These are phyloP conservation scores for Stictonetta naevosa DNA, from an alignment of 2,113 vertebrate genomes.

Conservation along the genomic window DNA sequence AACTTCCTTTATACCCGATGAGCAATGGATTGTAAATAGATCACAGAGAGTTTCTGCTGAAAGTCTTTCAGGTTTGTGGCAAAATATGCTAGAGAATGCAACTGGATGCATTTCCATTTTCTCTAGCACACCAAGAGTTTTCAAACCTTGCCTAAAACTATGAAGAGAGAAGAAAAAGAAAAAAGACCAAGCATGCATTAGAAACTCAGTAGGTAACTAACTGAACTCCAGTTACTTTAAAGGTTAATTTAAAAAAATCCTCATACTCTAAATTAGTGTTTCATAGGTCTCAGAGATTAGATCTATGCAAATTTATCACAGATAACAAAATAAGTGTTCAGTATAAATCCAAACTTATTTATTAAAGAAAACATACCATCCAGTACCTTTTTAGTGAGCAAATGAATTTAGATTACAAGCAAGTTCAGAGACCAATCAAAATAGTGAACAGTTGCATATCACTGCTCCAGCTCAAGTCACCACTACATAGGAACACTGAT, in stretches of 20 bases:
- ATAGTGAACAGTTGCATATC: background rate
- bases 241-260: background rate
- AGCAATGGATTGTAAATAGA: conserved; percentile 80
- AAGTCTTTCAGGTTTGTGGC: conserved; percentile 77
- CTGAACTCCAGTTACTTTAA: background rate
- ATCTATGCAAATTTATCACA: background rate
- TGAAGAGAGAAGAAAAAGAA: background rate
- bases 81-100: conserved; percentile 83
- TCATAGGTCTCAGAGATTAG: background rate
- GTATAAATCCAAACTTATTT: background rate
- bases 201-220: background rate
- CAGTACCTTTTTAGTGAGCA: background rate
- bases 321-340: background rate
- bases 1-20: conserved; percentile 63
- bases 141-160: conserved; percentile 91
- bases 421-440: background rate
- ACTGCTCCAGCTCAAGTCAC: background rate
- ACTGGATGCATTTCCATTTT: conserved; percentile 87
- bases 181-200: background rate
- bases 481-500: background rate
- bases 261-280: background rate
- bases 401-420: background rate
- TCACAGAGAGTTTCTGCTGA: conserved; percentile 78
- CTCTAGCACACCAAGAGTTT: conserved; percentile 88
- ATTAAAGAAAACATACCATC: background rate